Base-by-base conservation (phyloP, 2,888 invertebrate genomes). In the Cataglyphis rosenhaueri region DNA sequence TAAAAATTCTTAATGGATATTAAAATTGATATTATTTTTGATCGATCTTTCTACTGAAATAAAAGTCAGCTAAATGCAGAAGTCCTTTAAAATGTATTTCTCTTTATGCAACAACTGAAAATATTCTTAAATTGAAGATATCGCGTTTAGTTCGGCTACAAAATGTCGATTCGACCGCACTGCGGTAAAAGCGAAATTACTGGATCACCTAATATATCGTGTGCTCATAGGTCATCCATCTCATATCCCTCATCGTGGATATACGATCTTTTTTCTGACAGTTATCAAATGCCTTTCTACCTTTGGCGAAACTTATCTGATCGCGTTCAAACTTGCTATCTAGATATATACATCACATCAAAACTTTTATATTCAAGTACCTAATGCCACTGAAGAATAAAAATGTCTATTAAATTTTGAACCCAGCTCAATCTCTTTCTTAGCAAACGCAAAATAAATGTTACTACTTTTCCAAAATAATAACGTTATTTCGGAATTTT, bases 161-260 rank as follows among this genome's bases (percentile, higher is more conserved):
- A 70, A 44, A 78, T 41, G 70, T 59, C 57, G 71, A 18, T 78
- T 70, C 78, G n/a, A 76, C 52, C 62, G 76, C 64, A 64, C 82
- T 79, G 79, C 78, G 78, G 78, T 79, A 79, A 79, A 52, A 79
- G 78, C 78, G 59, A 79, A 79, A 59, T 81, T 76, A 76, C 38
- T 41, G 70, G 65, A 82, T 84, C 82, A 84, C 59, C 70, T 55
- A 35, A 61, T 83, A 78, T 64, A 75, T 71, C 55, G 62, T 52
- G n/a, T 61, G 55, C 21, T 66, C 29, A 32, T 48, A 32, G 35
- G 38, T 65, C 38, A 44, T 65, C 29, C 70, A 21, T 57, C 35
- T 74, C 65, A n/a, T 59, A 61, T 21, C 64, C 38, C 52, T 82
- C 74, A 78, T 82, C 82, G 8, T 10, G 48, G 64, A 52, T 1